These are phyloP conservation scores for Andrena hattorfiana DNA, from an alignment of 2,888 invertebrate species.

Conservation along the genomic window DNA sequence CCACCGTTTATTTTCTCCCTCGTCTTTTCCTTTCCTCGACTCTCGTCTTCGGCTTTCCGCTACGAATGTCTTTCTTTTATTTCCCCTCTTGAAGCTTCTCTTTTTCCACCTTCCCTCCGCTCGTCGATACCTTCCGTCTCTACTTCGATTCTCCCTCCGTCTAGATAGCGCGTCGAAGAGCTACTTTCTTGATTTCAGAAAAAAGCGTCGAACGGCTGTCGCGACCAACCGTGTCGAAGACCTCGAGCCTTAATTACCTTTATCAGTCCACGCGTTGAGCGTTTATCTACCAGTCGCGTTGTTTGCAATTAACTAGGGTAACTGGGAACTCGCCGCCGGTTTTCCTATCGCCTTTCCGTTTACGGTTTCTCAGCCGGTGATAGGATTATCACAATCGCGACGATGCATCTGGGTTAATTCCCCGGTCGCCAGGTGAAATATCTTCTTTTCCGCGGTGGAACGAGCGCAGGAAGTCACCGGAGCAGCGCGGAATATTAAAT, in stretches of 20 bases:
- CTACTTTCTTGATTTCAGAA: neutral
- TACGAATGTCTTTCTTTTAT: neutral
- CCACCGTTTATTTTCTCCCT: conserved; percentile 13
- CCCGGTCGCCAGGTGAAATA: neutral
- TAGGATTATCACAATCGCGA: conserved; percentile 30
- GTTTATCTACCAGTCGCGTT: conserved; percentile 11
- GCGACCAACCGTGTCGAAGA: conserved; percentile 2
- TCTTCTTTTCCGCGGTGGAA: neutral
- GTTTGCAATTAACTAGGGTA: conserved; percentile 8
- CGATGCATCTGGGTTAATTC: neutral
- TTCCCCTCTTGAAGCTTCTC: neutral
- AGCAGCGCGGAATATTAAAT: neutral
- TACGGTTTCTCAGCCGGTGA: conserved; percentile 5
- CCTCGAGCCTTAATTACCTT: conserved; percentile 28
- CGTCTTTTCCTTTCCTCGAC: neutral
- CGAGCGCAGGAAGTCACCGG: neutral
- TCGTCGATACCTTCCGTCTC: conserved; percentile 6
- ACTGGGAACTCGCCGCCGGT: conserved; percentile 26
- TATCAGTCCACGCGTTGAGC: conserved; percentile 22
- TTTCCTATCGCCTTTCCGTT: conserved; percentile 28
- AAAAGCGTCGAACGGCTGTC: neutral
- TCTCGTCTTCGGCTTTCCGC: conserved; percentile 5
- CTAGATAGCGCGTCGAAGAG: neutral
- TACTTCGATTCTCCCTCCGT: neutral
- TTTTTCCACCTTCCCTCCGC: neutral